These are phyloP conservation scores for Eurypyga helias DNA, from an alignment of 2,113 vertebrate genomes.

Conservation along the genomic window DNA sequence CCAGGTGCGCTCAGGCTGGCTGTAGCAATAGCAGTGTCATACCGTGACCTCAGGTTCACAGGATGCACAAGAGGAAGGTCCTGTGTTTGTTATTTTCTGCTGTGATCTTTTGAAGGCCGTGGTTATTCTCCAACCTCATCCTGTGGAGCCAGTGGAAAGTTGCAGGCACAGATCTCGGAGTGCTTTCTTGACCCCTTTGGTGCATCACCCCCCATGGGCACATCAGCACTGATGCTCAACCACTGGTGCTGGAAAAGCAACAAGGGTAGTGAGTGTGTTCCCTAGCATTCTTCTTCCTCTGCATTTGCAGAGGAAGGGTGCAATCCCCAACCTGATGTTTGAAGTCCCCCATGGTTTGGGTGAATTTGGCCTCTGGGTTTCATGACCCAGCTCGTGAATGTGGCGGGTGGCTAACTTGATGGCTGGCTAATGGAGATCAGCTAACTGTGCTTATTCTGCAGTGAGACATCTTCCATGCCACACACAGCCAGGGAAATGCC, in stretches of 20 bases:
- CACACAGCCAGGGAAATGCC: background rate
- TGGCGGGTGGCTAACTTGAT: background rate
- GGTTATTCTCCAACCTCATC: background rate
- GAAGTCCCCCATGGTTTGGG: background rate
- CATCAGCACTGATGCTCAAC: background rate
- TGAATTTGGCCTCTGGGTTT: background rate
- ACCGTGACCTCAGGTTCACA: background rate
- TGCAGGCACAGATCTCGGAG: background rate
- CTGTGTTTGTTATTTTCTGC: background rate
- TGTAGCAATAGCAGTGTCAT: background rate
- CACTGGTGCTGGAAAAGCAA: background rate
- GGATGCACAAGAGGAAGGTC: background rate
- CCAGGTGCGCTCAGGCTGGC: background rate
- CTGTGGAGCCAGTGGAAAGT: background rate
- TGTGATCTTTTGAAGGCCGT: background rate
- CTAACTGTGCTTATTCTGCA: background rate
- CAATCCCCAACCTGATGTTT: background rate
- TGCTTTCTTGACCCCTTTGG: background rate
- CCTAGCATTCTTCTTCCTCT: background rate
- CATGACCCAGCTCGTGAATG: accelerated
- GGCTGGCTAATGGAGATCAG: background rate
- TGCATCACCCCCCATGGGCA: background rate
- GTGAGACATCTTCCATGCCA: background rate
- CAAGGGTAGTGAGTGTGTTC: background rate
- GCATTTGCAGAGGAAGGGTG: background rate